Percentiles rank a stretch among this genome's conserved stretches.
Conservation (phyloP, 1,140 invertebrate genomes). For the Propsilocerus akamusi region DNA sequence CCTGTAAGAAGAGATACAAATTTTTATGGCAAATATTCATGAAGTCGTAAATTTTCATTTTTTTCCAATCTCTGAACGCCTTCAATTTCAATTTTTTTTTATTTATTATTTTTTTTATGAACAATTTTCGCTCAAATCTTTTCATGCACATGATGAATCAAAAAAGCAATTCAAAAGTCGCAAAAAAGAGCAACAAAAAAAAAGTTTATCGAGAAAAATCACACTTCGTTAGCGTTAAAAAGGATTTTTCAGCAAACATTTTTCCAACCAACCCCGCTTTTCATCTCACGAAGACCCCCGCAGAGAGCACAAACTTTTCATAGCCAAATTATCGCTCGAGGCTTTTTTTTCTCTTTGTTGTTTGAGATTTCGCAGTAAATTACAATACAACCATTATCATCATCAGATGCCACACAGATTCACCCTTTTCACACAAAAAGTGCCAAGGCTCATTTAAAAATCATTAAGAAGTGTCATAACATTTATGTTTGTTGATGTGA, state of each 20-base stretch:
- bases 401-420: background rate
- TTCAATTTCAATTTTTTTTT: too few species aligned
- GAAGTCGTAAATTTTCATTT: constrained; percentile 6
- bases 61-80: too few species aligned
- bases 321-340: background rate
- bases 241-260: background rate
- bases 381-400: background rate
- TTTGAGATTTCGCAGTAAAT: background rate
- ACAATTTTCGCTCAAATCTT: too few species aligned
- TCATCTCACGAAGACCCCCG: too few species aligned
- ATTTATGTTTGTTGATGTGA: background rate
- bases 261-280: too few species aligned
- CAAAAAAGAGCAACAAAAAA: background rate
- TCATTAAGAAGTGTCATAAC: background rate
- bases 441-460: background rate
- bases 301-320: constrained; percentile 1
- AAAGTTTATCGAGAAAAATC: constrained; percentile 1
- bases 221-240: background rate
- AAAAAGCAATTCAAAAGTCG: too few species aligned
- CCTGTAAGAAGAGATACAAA: constrained; percentile 31
- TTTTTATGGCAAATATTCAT: constrained; percentile 8
- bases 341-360: background rate
- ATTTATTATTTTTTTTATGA: too few species aligned
- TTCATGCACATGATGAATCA: too few species aligned
- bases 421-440: background rate